A percentile compares a stretch with the other conserved stretches of the same genome.
phyloP scores from a whole-genome alignment of 2,888 invertebrate genomes.

The Vannuccia rotundouncinata region DNA sequence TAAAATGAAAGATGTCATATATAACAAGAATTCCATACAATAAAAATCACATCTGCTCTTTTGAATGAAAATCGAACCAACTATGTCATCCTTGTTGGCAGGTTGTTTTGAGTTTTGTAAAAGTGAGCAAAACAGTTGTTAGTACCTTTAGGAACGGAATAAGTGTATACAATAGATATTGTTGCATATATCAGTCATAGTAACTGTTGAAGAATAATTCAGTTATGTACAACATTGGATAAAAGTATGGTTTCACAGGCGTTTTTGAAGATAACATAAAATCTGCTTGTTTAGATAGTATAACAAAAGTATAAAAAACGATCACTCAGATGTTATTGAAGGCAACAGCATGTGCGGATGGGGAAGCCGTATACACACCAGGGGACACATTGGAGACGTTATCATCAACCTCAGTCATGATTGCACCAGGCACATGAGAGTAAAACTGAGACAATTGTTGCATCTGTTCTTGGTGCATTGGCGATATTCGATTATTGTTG shows the following conservation, averaged over 20 bases:
- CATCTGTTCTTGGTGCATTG: slow-evolving; percentile 14
- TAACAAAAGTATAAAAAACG: not conserved
- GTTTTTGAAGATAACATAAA: not conserved
- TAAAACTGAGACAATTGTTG: slow-evolving; percentile 2
- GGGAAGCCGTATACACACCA: not conserved
- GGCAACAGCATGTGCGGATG: not conserved
- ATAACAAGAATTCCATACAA: too few species aligned
- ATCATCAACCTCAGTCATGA: not conserved
- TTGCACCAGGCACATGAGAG: not conserved
- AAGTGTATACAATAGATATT: not conserved
- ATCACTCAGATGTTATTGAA: not conserved
- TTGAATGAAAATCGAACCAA: too few species aligned
- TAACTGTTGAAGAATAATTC: not conserved
- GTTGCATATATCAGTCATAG: not conserved
- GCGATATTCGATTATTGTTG: not conserved
- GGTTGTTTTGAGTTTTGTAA: not conserved
- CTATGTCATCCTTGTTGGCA: too few species aligned
- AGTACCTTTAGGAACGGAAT: not conserved
- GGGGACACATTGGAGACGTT: not conserved
- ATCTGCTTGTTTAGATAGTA: not conserved
- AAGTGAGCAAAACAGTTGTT: not conserved
- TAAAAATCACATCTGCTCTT: too few species aligned
- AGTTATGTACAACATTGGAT: not conserved
- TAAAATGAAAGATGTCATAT: too few species aligned
- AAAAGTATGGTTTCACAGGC: not conserved